These are phyloP conservation scores for Apomyelois bistriatella DNA, from an alignment of 2,888 invertebrate species.

Conservation along the genomic window DNA sequence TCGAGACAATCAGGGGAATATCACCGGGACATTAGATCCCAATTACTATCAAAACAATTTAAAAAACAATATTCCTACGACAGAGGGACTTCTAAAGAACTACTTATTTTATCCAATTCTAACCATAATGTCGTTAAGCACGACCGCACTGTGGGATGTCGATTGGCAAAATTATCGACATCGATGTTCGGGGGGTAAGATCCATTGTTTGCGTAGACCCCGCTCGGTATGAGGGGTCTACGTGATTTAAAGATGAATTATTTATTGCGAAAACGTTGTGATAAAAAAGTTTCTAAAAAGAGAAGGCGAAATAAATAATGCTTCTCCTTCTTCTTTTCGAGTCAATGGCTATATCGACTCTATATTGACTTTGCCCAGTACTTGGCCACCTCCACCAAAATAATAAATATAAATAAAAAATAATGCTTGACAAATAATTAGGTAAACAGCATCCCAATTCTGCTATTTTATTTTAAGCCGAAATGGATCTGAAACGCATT, in stretches of 20 bases:
- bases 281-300: background rate
- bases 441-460: too few relatives aligned
- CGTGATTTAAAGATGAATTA: conserved; percentile 6
- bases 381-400: too few relatives aligned
- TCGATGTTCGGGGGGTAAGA: conserved; percentile 12
- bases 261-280: background rate
- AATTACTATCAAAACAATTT: background rate
- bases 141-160: conserved; percentile 13
- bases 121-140: conserved; percentile 15
- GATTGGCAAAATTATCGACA: conserved; percentile 20
- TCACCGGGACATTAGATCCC: too few relatives aligned
- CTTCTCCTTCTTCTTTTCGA: too few relatives aligned
- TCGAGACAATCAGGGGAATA: too few relatives aligned
- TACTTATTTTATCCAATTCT: conserved; percentile 4
- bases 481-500: too few relatives aligned
- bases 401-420: too few relatives aligned
- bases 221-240: background rate
- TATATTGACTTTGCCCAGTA: too few relatives aligned
- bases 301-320: too few relatives aligned
- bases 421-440: too few relatives aligned
- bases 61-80: background rate
- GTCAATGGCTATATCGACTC: too few relatives aligned
- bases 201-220: background rate
- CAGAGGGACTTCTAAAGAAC: background rate
- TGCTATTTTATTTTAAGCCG: too few relatives aligned